Conservation (phyloP, 2,797 vertebrate genomes). For the Pseudotriccus pelzelni region DNA sequence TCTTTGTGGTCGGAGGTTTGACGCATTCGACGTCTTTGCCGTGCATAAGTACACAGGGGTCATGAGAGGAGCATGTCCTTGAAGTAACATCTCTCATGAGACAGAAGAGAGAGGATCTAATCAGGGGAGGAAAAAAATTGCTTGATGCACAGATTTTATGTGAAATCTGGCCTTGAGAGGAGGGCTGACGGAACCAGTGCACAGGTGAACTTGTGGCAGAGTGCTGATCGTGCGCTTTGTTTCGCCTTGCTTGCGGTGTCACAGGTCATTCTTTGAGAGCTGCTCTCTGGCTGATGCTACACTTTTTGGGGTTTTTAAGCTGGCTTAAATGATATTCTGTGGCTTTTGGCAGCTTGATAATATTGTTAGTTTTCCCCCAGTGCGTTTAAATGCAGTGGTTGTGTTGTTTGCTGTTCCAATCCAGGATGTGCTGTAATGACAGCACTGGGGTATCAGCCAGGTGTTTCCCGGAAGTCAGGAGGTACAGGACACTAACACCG, state of each 20-base stretch:
- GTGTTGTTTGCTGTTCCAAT: constrained; percentile 40
- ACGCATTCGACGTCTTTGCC: accelerated
- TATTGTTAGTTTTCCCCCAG: neutral
- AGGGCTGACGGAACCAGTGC: neutral
- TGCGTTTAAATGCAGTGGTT: neutral
- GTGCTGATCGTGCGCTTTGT: accelerated
- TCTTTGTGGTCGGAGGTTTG: neutral
- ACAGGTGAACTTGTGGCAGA: neutral
- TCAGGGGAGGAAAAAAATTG: neutral
- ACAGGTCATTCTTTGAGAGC: neutral
- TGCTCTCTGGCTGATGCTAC: neutral
- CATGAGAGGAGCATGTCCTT: neutral
- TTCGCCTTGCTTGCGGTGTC: neutral
- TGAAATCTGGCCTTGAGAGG: neutral
- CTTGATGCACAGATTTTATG: neutral
- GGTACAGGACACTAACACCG: neutral
- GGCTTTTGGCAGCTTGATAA: neutral
- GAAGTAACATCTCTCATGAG: neutral
- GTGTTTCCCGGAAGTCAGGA: constrained; percentile 74
- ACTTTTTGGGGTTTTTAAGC: neutral
- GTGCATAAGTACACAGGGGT: accelerated
- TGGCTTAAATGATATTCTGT: neutral
- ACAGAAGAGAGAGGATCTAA: neutral
- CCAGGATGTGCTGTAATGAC: constrained; percentile 61
- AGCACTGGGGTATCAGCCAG: constrained; percentile 54